Percentiles rank a stretch among this genome's conserved stretches.
Evolutionary conservation across 1,140 invertebrate species (phyloP).

Genomic region (Heliconius hermathena): DNA sequence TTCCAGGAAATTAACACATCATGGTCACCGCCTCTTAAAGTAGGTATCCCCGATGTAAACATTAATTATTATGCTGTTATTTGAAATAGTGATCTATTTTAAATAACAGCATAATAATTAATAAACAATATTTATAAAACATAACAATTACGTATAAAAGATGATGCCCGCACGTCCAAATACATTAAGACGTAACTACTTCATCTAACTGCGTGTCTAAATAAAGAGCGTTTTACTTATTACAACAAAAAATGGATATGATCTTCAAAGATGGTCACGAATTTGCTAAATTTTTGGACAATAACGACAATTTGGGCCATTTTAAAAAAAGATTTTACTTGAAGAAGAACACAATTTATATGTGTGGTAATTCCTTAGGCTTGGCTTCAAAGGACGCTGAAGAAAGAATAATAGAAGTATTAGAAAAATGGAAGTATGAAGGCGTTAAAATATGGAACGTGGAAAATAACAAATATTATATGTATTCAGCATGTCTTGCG

Average conservation of each 20-base stretch:
- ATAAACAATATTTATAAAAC: constrained; percentile 10
- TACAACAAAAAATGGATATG: constrained; percentile 30
- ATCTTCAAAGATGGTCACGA: constrained; percentile 53
- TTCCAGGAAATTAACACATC: background rate
- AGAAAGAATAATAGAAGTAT: constrained; percentile 41
- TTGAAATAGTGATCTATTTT: background rate
- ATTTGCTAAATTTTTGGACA: constrained; percentile 57
- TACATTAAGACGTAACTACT: background rate
- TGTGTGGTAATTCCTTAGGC: constrained; percentile 71
- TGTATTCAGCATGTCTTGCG: constrained; percentile 57
- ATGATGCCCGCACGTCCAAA: background rate
- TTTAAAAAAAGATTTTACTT: constrained; percentile 60
- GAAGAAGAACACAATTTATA: constrained; percentile 58
- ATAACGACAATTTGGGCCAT: constrained; percentile 58
- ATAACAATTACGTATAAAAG: background rate
- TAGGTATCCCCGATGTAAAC: background rate
- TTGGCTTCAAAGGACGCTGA: constrained; percentile 64
- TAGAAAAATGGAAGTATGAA: constrained; percentile 64
- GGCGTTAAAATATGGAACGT: constrained; percentile 63
- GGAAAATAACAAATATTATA: constrained; percentile 57
- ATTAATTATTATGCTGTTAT: background rate
- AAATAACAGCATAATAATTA: background rate
- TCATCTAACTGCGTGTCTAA: background rate
- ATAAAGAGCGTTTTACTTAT: background rate
- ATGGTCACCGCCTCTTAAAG: background rate